Percentiles rank a stretch among this genome's conserved stretches.
Evolutionary conservation across 2,113 vertebrate genomes (phyloP).

Genomic region (Halcyon malimbica): DNA sequence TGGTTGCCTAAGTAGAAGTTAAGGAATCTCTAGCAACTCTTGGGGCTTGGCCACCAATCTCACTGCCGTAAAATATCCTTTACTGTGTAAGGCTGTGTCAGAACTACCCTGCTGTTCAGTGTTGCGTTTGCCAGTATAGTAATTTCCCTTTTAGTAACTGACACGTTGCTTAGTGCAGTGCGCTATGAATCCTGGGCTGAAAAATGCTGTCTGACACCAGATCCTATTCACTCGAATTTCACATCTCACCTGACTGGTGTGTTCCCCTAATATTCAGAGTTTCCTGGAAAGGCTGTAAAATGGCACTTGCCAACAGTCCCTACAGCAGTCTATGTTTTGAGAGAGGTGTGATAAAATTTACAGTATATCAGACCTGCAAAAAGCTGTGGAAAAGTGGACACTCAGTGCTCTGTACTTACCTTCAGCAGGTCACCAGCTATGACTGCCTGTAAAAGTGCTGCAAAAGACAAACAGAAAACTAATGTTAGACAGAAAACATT

Average conservation of each 20-base stretch:
- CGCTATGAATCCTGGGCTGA: background rate
- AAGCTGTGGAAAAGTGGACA: background rate
- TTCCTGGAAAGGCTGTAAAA: conserved; percentile 49
- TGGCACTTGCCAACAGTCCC: background rate
- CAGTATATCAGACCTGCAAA: background rate
- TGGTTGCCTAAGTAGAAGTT: background rate
- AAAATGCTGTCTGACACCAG: background rate
- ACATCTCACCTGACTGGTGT: conserved; percentile 21
- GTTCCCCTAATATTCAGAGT: background rate
- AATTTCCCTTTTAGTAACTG: conserved; percentile 13
- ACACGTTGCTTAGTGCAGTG: background rate
- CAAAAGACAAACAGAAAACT: conserved; percentile 65
- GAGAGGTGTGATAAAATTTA: conserved; percentile 20
- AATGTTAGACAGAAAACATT: conserved; percentile 45
- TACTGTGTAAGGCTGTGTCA: background rate
- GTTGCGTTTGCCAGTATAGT: background rate
- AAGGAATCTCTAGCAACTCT: background rate
- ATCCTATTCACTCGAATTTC: conserved; percentile 14
- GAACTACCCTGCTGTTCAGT: background rate
- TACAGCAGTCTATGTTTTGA: conserved; percentile 5
- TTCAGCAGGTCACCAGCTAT: conserved; percentile 81
- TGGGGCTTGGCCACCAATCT: background rate
- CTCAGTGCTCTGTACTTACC: conserved; percentile 61
- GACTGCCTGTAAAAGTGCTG: conserved; percentile 82
- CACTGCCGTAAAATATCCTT: background rate